Percentiles rank a stretch among this genome's conserved stretches.
These are phyloP conservation scores for Saccostrea echinata DNA, from an alignment of 1,140 invertebrate species.

Conservation along the genomic window DNA sequence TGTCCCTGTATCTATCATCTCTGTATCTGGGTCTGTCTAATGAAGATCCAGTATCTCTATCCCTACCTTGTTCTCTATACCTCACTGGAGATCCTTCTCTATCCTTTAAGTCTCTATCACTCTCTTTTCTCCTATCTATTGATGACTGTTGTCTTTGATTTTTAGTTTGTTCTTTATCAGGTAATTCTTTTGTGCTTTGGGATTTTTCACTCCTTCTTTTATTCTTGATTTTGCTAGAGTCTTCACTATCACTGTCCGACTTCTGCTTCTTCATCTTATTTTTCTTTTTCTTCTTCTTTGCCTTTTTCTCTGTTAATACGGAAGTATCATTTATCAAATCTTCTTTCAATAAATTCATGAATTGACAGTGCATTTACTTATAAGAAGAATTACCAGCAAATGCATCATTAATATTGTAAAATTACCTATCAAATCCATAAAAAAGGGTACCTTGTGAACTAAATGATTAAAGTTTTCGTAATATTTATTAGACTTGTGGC, in stretches of 20 bases:
- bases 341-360: not conserved
- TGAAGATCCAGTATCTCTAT: not conserved
- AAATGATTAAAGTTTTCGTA: no score
- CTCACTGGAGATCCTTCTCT: constrained; percentile 27
- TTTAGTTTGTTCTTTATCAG: no score
- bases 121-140: not conserved
- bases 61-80: not conserved
- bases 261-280: constrained; percentile 68
- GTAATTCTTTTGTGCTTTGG: not conserved
- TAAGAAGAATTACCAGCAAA: no score
- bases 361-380: no score
- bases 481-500: no score
- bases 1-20: constrained; percentile 11
- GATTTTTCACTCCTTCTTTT: constrained; percentile 17
- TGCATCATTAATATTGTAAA: no score
- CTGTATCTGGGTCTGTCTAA: not conserved
- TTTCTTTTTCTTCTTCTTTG: constrained; percentile 63
- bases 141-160: not conserved
- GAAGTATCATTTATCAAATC: not conserved
- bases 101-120: constrained; percentile 8
- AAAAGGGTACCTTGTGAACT: no score
- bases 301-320: constrained; percentile 56
- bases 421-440: no score
- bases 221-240: not conserved
- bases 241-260: constrained; percentile 50